Base-by-base conservation (phyloP, 2,113 vertebrate genomes). In the Meleagris gallopavo region DNA sequence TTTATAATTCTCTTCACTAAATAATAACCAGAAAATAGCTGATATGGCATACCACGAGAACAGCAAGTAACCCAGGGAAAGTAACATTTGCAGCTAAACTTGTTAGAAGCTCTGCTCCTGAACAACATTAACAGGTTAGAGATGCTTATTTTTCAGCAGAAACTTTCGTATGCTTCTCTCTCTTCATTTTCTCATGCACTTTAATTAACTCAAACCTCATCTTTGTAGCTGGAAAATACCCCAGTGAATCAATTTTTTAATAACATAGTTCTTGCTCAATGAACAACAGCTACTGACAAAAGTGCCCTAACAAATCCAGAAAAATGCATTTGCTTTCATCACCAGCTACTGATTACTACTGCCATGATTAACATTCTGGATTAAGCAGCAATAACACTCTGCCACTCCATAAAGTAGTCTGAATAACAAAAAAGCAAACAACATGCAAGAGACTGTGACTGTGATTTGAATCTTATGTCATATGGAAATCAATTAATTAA, bases 81-180 rank as follows among this genome's bases (percentile, higher is more conserved):
- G 32, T 70, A 95, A 89, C 61, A 17, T 86, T 20, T 61, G 36
- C 95, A 95, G 62, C 62, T 45, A 93, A 40, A 83, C 40, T 86
- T 96, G 32, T 41, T 71, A 78, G 93, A 80, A 57, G 67, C 0
- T 2, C 20, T 93, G 30, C 25, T 89, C 91, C 34, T 88, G 72
- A 94, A 57, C 14, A 88, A 57, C 21, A 64, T 89, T 85, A 91
- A 73, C 50, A 92, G 83, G 36, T 93, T 95, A 84, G 94, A 16
- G 76, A 91, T 82, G 60, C 90, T 89, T 95, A 90, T 87, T 95
- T 96, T 94, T 94, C 69, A 91, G 32, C 67, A 78, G 55, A 64
- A 87, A 75, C 30, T 88, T 88, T 70, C 64, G 38, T n/a, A 52
- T 54, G 65, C 30, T 74, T 87, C 70, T 34, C 41, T 81, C 61